A percentile compares a stretch with the other conserved stretches of the same genome.
Conservation (phyloP, 2,113 vertebrate species). For the Talpa occidentalis region DNA sequence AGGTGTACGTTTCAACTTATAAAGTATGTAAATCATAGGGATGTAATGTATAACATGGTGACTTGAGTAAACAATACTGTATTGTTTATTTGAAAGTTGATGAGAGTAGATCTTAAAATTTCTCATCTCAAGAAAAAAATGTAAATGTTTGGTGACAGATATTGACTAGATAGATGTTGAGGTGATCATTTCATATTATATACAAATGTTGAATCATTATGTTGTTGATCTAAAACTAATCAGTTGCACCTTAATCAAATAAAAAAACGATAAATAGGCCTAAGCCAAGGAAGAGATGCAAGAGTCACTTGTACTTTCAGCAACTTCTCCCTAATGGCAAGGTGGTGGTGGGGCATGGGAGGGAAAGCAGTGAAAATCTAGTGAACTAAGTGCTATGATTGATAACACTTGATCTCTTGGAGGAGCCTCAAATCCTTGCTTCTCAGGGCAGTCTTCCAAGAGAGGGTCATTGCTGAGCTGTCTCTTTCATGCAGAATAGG, state of each 20-base stretch:
- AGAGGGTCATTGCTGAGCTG: background rate
- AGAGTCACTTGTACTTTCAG: background rate
- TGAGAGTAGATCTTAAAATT: no score
- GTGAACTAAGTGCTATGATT: background rate
- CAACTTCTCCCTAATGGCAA: background rate
- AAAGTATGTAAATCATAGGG: background rate
- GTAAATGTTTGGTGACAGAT: no score
- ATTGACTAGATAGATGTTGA: no score
- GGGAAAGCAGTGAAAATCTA: background rate
- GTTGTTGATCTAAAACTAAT: background rate
- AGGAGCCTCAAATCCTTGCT: background rate
- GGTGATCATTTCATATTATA: no score
- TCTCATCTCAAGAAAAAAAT: no score
- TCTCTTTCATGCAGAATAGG: background rate
- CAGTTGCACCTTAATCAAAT: background rate
- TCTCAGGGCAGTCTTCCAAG: background rate
- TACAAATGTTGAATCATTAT: no score
- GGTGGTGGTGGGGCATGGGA: background rate
- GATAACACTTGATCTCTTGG: background rate
- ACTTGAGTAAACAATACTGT: no score
- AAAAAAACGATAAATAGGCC: background rate
- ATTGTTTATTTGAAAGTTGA: no score
- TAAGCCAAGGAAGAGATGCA: background rate
- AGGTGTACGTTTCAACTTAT: background rate
- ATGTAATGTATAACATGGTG: background rate